A percentile compares a stretch with the other conserved stretches of the same genome.
These are phyloP conservation scores for Xenentodon cancila DNA, from an alignment of 2,797 vertebrate species.

Conservation along the genomic window DNA sequence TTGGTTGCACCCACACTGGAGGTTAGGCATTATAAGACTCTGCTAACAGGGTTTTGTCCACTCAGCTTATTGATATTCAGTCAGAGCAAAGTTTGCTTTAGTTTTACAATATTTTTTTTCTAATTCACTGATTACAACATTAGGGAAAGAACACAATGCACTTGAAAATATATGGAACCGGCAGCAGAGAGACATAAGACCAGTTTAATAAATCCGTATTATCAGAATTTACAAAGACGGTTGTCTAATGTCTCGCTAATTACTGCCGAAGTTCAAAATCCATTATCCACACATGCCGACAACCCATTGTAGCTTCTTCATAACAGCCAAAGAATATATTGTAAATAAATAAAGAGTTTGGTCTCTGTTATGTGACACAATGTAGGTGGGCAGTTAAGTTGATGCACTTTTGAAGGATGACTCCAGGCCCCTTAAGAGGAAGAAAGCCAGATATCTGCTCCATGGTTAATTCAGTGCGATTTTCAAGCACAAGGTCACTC, in stretches of 20 bases:
- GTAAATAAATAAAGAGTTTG: conserved; percentile 21
- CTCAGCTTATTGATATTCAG: conserved; percentile 51
- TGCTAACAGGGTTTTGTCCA: conserved; percentile 38
- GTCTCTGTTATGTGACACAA: conserved; percentile 52
- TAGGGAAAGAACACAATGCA: conserved; percentile 28
- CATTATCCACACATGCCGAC: not conserved
- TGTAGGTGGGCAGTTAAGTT: conserved; percentile 43
- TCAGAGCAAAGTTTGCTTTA: conserved; percentile 16
- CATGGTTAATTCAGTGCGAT: conserved; percentile 76
- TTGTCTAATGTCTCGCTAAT: too few relatives aligned
- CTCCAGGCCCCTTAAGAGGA: conserved; percentile 68
- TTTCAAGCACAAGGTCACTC: conserved; percentile 81
- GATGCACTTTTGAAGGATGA: conserved; percentile 77
- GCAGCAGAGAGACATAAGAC: not conserved
- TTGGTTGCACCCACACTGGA: conserved; percentile 36
- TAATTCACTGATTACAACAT: conserved; percentile 24
- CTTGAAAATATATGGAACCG: conserved; percentile 21
- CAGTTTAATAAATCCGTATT: conserved; percentile 10
- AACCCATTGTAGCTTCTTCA: conserved; percentile 33
- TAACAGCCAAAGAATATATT: conserved; percentile 34
- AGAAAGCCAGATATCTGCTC: conserved; percentile 72
- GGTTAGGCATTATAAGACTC: conserved; percentile 33
- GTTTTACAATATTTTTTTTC: conserved; percentile 13
- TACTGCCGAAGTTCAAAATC: too few relatives aligned
- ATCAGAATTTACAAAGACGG: too few relatives aligned